These are phyloP conservation scores for Epizoanthus stellaris DNA, from an alignment of 92 coral and sea anemone genomes.

Conservation along the genomic window DNA sequence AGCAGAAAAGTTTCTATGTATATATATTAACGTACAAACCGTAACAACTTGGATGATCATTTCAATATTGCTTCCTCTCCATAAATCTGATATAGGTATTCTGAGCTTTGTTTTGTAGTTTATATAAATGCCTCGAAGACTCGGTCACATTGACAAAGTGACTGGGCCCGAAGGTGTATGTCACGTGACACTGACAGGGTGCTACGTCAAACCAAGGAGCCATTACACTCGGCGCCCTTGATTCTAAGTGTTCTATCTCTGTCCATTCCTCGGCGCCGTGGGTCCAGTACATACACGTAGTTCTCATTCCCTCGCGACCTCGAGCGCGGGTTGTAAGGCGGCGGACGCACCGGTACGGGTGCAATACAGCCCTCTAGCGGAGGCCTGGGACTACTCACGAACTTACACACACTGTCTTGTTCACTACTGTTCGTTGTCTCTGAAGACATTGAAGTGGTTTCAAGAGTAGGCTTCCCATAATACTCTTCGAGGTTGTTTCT, in stretches of 20 bases:
- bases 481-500: conserved; percentile 91
- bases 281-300: conserved; percentile 75
- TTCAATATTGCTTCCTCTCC: too few relatives aligned
- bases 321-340: conserved; percentile 79
- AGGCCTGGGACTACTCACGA: conserved; percentile 90
- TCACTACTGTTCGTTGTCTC: conserved; percentile 97
- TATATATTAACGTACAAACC: too few relatives aligned
- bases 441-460: conserved; percentile 93
- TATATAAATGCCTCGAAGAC: too few relatives aligned
- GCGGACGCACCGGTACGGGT: conserved; percentile 78
- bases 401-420: conserved; percentile 97
- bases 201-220: conserved; percentile 63
- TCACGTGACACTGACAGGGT: not conserved
- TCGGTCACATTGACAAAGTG: too few relatives aligned
- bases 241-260: conserved; percentile 47
- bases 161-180: too few relatives aligned
- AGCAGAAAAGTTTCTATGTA: too few relatives aligned
- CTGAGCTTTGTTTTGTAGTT: too few relatives aligned
- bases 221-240: conserved; percentile 57
- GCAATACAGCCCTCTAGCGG: conserved; percentile 77
- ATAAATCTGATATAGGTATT: too few relatives aligned
- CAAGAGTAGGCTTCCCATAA: conserved; percentile 97
- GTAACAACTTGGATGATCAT: too few relatives aligned
- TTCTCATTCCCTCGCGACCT: conserved; percentile 85
- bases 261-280: conserved; percentile 64